Conservation (phyloP, 2,797 vertebrate species). For the Cirrhinus mrigala region DNA sequence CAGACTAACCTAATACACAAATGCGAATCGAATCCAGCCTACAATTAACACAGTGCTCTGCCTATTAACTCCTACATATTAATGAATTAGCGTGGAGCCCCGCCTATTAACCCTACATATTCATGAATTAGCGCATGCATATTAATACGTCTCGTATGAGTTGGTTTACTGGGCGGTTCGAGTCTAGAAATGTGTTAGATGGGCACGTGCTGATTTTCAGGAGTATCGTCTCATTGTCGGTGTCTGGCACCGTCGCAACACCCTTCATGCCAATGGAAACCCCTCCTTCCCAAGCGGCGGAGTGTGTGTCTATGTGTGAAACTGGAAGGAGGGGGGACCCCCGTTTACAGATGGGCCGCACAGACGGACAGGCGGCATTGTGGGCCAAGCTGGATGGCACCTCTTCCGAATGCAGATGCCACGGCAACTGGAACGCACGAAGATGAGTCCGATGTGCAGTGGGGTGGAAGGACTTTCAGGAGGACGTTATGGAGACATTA, state of each 20-base stretch:
- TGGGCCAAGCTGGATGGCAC: slow-evolving; percentile 63
- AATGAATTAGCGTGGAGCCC: slow-evolving; percentile 72
- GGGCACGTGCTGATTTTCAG: slow-evolving; percentile 16
- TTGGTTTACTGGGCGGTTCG: slow-evolving; percentile 58
- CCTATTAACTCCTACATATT: slow-evolving; percentile 78
- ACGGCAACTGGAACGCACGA: slow-evolving; percentile 4
- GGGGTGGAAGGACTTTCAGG: slow-evolving; percentile 35
- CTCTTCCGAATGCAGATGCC: slow-evolving; percentile 56
- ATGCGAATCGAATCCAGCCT: slow-evolving; percentile 69
- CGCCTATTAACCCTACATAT: slow-evolving; percentile 73
- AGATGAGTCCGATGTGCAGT: slow-evolving; percentile 17
- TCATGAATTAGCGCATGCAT: slow-evolving; percentile 60
- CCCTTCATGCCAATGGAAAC: slow-evolving; percentile 34
- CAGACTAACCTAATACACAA: slow-evolving; percentile 70
- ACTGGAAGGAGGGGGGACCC: slow-evolving; percentile 23
- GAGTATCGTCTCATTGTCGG: slow-evolving; percentile 24
- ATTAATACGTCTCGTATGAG: slow-evolving; percentile 68
- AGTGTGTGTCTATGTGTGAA: slow-evolving; percentile 43
- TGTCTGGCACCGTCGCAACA: slow-evolving; percentile 35
- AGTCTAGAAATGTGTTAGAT: slow-evolving; percentile 34
- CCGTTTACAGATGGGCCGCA: slow-evolving; percentile 66
- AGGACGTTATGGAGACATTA: slow-evolving; percentile 30
- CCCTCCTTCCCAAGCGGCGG: neutral
- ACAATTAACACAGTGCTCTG: slow-evolving; percentile 76
- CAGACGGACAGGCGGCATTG: slow-evolving; percentile 73